Base-by-base conservation (phyloP, 2,797 vertebrate species). In the Eremophila alpestris region DNA sequence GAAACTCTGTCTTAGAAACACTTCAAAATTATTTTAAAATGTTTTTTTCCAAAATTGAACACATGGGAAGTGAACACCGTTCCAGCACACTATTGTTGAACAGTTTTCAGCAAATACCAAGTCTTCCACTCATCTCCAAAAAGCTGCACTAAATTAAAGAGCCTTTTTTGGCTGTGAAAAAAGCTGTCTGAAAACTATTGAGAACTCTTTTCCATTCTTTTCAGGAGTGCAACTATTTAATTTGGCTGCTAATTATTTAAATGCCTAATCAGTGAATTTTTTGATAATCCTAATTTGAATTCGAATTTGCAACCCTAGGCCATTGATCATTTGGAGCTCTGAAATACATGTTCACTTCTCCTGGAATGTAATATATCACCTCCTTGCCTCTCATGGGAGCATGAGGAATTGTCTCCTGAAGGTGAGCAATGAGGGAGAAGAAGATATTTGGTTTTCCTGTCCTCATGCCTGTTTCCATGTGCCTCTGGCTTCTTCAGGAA, bases 231-330 rank as follows among this genome's bases (percentile, higher is more conserved):
- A 79, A 15, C 67, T 88, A 22, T 86, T 88, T 76, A 51, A 58
- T 90, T 82, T 83, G 41, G 13, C 54, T 95, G n/a, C 69, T 91
- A 93, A 93, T 91, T 90, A 81, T 86, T 81, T 88, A 56, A 93
- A 83, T 49, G 52, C 15, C 54, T 83, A 43, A 93, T 63, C 65
- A 71, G 69, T 81, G 29, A n/a, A 36, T 62, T 58, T 77, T 55
- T 62, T 65, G 64, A 41, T 74, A 83, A 74, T 74, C 69, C 49
- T 77, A 60, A 71, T 89, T 91, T 56, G 9, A 54, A 36, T 85
- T 71, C n/a, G 23, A 60, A 2, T 67, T 91, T 88, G 41, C 32
- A 81, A 18, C 73, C 46, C 41, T 34, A 67, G 73, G 76, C 71
- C 46, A 38, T 40, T 38, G 38, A 52, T 67, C 16, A 34, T n/a